Evolutionary conservation across 2,797 vertebrate genomes (phyloP).

Genomic region (Epinephelus malabaricus): DNA sequence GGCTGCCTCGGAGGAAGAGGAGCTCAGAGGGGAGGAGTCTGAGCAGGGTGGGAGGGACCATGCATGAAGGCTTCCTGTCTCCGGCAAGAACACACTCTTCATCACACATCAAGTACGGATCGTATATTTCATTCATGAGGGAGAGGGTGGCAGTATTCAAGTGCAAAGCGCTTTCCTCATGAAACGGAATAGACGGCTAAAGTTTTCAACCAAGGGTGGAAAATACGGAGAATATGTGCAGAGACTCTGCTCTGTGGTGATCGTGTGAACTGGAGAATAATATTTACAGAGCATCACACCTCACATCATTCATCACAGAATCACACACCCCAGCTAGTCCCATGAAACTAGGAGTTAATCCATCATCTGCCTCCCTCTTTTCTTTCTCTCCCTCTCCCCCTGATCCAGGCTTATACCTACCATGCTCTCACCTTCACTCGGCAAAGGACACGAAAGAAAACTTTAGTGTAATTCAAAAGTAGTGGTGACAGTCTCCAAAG

Average conservation of each 20-base stretch:
- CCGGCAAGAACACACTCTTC: conserved; percentile 4
- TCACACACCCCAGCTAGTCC: conserved; percentile 81
- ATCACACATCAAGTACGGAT: conserved; percentile 45
- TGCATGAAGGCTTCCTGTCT: conserved; percentile 31
- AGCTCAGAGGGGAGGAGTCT: conserved; percentile 65
- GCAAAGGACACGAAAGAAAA: conserved; percentile 78
- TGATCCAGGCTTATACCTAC: conserved; percentile 79
- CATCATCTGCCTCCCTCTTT: conserved; percentile 82
- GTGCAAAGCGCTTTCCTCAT: conserved; percentile 49
- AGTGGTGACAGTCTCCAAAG: conserved; percentile 75
- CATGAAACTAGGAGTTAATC: conserved; percentile 85
- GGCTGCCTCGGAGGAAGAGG: conserved; percentile 63
- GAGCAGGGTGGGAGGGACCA: conserved; percentile 52
- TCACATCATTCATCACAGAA: conserved; percentile 83
- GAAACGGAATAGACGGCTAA: conserved; percentile 44
- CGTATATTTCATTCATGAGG: conserved; percentile 68
- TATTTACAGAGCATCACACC: conserved; percentile 80
- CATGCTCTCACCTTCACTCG: conserved; percentile 81
- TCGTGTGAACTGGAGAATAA: conserved; percentile 74
- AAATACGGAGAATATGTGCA: conserved; percentile 21
- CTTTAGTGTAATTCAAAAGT: conserved; percentile 77
- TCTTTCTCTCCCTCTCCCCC: conserved; percentile 64
- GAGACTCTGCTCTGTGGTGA: conserved; percentile 47
- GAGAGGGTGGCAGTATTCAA: conserved; percentile 18
- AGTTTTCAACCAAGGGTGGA: conserved; percentile 41